phyloP scores from a whole-genome alignment of 1,140 invertebrate genomes.

The Dendrolimus kikuchii region DNA sequence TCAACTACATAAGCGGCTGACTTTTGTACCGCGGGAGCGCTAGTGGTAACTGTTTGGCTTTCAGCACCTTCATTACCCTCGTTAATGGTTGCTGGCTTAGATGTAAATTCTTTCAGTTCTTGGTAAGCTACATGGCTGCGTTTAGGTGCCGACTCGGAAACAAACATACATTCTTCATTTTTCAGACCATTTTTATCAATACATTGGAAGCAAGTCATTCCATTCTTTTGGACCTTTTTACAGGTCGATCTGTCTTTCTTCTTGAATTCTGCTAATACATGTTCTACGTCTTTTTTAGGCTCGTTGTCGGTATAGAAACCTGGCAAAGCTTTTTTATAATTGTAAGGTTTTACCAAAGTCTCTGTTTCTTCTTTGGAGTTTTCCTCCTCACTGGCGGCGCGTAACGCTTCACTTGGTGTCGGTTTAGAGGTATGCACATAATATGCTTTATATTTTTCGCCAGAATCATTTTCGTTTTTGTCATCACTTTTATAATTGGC shows the following conservation, averaged over 20 bases:
- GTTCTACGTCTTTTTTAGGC: constrained; percentile 77
- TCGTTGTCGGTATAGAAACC: constrained; percentile 66
- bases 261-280: constrained; percentile 78
- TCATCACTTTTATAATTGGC: constrained; percentile 43
- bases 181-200: constrained; percentile 76
- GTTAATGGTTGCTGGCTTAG: constrained; percentile 55
- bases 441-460: constrained; percentile 63
- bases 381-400: constrained; percentile 36
- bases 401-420: constrained; percentile 44
- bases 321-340: constrained; percentile 63
- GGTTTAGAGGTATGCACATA: constrained; percentile 50
- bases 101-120: constrained; percentile 70
- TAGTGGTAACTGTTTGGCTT: constrained; percentile 59
- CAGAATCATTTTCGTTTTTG: constrained; percentile 44
- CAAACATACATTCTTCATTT: constrained; percentile 84
- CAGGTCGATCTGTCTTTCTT: constrained; percentile 80
- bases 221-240: constrained; percentile 78
- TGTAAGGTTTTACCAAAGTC: constrained; percentile 40
- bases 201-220: constrained; percentile 84
- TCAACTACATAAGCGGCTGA: constrained; percentile 51
- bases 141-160: constrained; percentile 75
- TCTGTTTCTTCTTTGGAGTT: constrained; percentile 42
- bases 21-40: constrained; percentile 38
- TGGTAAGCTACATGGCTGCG: constrained; percentile 73
- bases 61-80: constrained; percentile 50